A percentile compares a stretch with the other conserved stretches of the same genome.
Evolutionary conservation across 2,113 vertebrate species (phyloP).

Genomic region (Strigops habroptila): DNA sequence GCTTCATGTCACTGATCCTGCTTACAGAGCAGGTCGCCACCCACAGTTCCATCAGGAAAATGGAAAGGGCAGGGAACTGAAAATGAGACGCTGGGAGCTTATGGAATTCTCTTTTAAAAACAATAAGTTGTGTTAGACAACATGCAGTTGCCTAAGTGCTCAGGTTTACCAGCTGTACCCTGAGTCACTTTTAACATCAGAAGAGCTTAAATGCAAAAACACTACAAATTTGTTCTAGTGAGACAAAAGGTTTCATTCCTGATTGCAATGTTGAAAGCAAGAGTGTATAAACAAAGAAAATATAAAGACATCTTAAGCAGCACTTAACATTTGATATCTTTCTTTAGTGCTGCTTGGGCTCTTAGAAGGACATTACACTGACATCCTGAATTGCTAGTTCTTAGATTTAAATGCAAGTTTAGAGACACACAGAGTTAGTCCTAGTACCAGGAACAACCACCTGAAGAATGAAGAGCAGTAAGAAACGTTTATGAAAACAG

Average conservation of each 20-base stretch:
- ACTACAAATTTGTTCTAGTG: neutral
- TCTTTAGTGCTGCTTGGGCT: neutral
- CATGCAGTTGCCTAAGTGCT: neutral
- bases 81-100: neutral
- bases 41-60: neutral
- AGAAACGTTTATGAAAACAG: neutral
- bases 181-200: neutral
- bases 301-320: neutral
- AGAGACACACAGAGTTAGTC: neutral
- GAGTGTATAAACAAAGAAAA: neutral
- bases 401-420: neutral
- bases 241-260: neutral
- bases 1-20: neutral
- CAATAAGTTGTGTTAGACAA: neutral
- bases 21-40: neutral
- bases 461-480: neutral
- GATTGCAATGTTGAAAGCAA: neutral
- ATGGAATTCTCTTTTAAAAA: neutral
- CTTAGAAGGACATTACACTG: neutral
- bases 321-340: neutral
- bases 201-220: neutral
- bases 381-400: neutral
- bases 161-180: neutral
- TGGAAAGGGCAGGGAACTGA: neutral
- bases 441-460: neutral